Base-by-base conservation (phyloP, 1,140 invertebrate genomes). In the Batillaria attramentaria region DNA sequence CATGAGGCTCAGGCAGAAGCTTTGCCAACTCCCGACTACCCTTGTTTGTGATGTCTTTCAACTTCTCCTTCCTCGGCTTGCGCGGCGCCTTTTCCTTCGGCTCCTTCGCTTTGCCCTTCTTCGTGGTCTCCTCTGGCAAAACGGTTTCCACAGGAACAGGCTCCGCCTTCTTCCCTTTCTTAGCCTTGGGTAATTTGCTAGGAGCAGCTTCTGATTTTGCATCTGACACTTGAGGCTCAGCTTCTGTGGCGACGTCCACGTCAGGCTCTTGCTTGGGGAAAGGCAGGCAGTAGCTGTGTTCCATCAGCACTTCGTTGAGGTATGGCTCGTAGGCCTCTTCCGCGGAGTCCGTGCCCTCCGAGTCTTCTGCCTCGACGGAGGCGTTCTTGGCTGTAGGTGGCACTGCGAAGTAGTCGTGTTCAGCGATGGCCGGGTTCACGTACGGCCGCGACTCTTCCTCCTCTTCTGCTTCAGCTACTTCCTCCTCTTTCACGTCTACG, bases 261-360 rank as follows among this genome's bases (percentile, higher is more conserved):
- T 46, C 41, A 46, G 60, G 24, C 18, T 75, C 57, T 41, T 62
- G 57, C 8, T 78, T 83, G 66, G 62, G 77, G n/a, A 80, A 74
- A 77, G 46, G 86, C 81, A 54, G 84, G 84, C 88, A 89, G 81
- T 90, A 90, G 77, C 87, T 89, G 57, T 90, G 89, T 75, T 90
- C 89, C 24, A 89, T 87, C 82, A 84, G 87, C 24, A 90, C 83
- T 68, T 87, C 83, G 18, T 80, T 66, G 16, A 80, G 74, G 20
- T 83, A 79, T 5, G 80, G 76, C 42, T 81, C 78, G 20, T 81
- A 82, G n/a, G 83, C 84, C 50, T 89, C 87, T 41, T 89, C 87
- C 13, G 86, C 84, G 1, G 87, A 88, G 62, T 85, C 82, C 16
- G 87, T 87, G 37, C 79, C 81, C 31, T 85, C 84, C 0, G 86